Evolutionary conservation across 2,888 invertebrate genomes (phyloP), one percentile per base, ranked within the genome.

Genomic region (Callosobruchus maculatus): DNA sequence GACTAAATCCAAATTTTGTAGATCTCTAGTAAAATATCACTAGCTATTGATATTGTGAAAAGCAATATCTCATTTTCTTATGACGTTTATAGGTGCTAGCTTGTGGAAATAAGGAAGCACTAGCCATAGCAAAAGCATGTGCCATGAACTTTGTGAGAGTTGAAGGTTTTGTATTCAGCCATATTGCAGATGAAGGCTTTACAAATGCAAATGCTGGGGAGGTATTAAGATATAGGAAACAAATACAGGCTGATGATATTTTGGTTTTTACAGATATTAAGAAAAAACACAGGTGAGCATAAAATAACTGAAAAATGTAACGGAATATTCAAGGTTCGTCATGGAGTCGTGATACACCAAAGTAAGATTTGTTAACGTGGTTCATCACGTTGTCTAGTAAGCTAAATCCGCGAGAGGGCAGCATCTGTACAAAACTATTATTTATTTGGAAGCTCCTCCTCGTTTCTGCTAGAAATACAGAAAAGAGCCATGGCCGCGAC

Each of bases 151-250:
- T 93, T 83, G 91, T 95, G 68, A 89, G 95, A 76, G 92, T 90
- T 0, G 95, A 95, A 87, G 93, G 94, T 0, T 96, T 92, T 84
- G 92, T 95, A 1, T 95, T 93, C 83, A 88, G 90, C 0, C 95
- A 95, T 84, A 88, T 96, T 0, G 95, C 93, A 0, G 95, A 96
- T 84, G 95, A 96, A 85, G 95, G 95, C 0, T 90, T 91, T 78
- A 93, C 92, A 77, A 90, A 95, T 82, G 93, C 93, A 0, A 92
- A 92, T 85, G 95, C 95, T 26, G 95, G 94, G 0, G 85, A 88
- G 7, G 84, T 95, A 74, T 83, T 95, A 30, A 88, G 95, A 76
- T 95, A 94, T 85, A 88, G 95, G 18, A 90, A 87, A 75, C 82
- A 86, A 9, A 92, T 96, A 74, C 90, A 90, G 72, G 94, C 94